Percentiles rank a stretch among this genome's conserved stretches.
phyloP scores from a whole-genome alignment of 2,888 invertebrate genomes.

The Drosophila mimica region DNA sequence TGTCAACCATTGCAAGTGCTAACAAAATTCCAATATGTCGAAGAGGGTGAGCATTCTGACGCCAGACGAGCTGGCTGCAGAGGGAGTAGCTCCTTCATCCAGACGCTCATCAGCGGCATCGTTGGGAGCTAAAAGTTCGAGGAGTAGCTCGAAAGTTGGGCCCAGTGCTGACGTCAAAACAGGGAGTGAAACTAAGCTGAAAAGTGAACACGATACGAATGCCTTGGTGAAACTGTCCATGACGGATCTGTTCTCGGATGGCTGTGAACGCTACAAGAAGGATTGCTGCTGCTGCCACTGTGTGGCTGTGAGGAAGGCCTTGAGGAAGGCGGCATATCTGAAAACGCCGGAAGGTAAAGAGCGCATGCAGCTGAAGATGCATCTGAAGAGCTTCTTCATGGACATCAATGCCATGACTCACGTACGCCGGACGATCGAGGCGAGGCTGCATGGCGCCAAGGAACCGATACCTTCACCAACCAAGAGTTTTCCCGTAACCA shows the following conservation, averaged over 20 bases:
- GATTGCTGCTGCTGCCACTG: slow-evolving; percentile 66
- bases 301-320: slow-evolving; percentile 41
- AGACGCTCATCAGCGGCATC: not conserved
- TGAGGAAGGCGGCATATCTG: slow-evolving; percentile 33
- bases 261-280: slow-evolving; percentile 42
- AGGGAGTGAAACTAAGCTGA: not conserved
- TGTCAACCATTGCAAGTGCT: not conserved
- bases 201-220: not conserved
- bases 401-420: slow-evolving; percentile 56
- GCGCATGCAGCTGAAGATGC: slow-evolving; percentile 44
- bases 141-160: not conserved
- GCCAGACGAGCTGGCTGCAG: slow-evolving; percentile 29
- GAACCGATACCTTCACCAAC: slow-evolving; percentile 29
- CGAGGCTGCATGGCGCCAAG: slow-evolving; percentile 31
- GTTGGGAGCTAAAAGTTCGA: not conserved
- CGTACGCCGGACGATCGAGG: slow-evolving; percentile 32
- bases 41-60: slow-evolving; percentile 52
- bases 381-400: slow-evolving; percentile 63
- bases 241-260: slow-evolving; percentile 38
- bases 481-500: slow-evolving; percentile 49
- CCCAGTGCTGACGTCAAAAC: no score
- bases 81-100: not conserved
- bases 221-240: slow-evolving; percentile 5
- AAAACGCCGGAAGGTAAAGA: slow-evolving; percentile 50
- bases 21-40: slow-evolving; percentile 46